Evolutionary conservation across 2,888 invertebrate species (phyloP), one percentile per base, ranked within the genome.

Genomic region (Netelia fuscicornis): DNA sequence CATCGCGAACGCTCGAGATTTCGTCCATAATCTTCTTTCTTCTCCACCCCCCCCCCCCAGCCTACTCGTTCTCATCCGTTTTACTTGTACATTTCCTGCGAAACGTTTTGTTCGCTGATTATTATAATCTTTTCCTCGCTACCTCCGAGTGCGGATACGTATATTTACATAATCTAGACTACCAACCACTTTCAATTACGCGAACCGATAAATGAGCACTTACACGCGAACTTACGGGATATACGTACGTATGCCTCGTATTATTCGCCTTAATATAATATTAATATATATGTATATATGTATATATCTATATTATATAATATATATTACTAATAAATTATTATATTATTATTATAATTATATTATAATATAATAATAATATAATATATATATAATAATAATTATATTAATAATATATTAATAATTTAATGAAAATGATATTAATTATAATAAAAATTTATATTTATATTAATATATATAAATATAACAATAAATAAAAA

Each of bases 111-210:
- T 67, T 72, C 78, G 76, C 71, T 9, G 76, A 84, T 84, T 80
- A 84, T 84, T 76, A 80, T 84, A 60, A 84, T 84, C 37, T 37
- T 76, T 70, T 52, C 67, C 71, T 56, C 30, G 58, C 13, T 62
- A 54, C 70, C 56, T 70, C 76, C 17, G 70, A 25, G 20, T 44
- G 58, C 17, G 23, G 54, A 65, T 54, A 37, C 56, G 10, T 67
- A 77, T 80, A 84, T 84, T 84, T 80, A 76, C 84, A 80, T 84
- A 84, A 84, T 84, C 48, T 48, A 10, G 13, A n/a, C 71, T 58
- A 6, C 25, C 56, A 60, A 23, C n/a, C 48, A 75, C 56, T 75
- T 79, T 83, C 83, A 79, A 83, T 83, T 79, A 83, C 54, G 23
- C 44, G 23, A 25, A 42, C 42, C 48, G 62, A 62, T 72, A 25